Evolutionary conservation across 1,140 invertebrate genomes (phyloP), one percentile per base, ranked within the genome.

Genomic region (Harlomillsia oculata): DNA sequence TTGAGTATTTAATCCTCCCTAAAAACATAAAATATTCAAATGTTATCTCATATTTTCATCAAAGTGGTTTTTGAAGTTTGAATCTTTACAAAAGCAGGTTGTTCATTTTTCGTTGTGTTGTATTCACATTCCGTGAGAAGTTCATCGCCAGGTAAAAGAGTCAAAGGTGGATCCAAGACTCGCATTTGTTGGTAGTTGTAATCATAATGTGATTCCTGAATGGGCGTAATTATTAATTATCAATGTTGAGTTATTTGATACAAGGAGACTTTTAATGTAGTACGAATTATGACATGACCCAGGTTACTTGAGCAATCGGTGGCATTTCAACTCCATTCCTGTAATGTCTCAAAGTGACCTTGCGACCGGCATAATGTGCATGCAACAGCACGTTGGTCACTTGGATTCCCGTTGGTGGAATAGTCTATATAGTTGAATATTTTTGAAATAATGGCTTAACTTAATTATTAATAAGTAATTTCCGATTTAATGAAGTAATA

Each of bases 51-150:
- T 0, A 83, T 84, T 0, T 84, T 34, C 8, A 46, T 11, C 21
- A 9, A 20, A 13, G 5, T 9, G 26, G 5, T 9, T 6, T 26
- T 46, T 6, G 21, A 26, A 46, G 11, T 5, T 11, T 8, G 8
- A 20, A 20, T 26, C 49, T 67, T 66, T 51, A 74, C 71, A 44
- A 71, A 67, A 13, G 69, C 70, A 2, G 69, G 63, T 20, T 53
- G 45, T 5, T 45, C 60, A 29, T 64, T 62, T 14, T 66, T 49
- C 6, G 44, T 58, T 2, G 72, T 71, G 32, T 85, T 79, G 65
- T 89, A 90, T 21, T 80, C 79, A 65, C 87, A 90, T 69, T 89
- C 86, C 0, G 84, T 85, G 1, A 89, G 80, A 28, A 90, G 71
- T 52, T 82, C 81, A 69, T 89, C 87, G 5, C 85, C 85, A 8